phyloP scores from a whole-genome alignment of 23 tunicate species.

The Oikopleura albicans region DNA sequence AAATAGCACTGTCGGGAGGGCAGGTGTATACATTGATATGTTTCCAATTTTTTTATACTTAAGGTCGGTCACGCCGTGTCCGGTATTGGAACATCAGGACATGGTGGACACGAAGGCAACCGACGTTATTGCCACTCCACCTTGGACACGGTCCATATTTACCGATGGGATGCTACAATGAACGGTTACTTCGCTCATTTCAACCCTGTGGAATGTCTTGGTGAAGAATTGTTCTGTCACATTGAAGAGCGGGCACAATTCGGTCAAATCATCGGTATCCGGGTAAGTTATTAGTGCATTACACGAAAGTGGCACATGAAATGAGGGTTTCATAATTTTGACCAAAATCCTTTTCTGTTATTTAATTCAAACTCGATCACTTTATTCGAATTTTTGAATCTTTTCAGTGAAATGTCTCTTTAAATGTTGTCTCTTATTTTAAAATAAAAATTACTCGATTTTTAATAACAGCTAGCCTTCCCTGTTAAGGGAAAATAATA shows the following conservation, averaged over 20 bases:
- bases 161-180: background rate
- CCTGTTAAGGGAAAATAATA: too few relatives aligned
- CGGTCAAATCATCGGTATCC: conserved; percentile 1
- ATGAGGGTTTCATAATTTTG: too few relatives aligned
- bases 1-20: too few relatives aligned
- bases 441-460: too few relatives aligned
- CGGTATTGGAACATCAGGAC: background rate
- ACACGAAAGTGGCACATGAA: background rate
- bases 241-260: conserved; percentile 14
- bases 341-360: too few relatives aligned
- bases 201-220: background rate
- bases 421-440: too few relatives aligned
- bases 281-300: background rate
- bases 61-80: background rate
- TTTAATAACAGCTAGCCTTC: too few relatives aligned
- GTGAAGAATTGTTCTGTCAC: background rate
- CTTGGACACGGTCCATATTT: background rate
- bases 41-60: too few relatives aligned
- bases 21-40: too few relatives aligned
- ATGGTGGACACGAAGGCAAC: background rate
- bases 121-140: background rate
- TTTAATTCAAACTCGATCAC: too few relatives aligned
- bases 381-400: too few relatives aligned
- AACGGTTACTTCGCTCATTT: background rate
- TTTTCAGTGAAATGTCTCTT: too few relatives aligned